Percentiles rank a stretch among this genome's conserved stretches.
Evolutionary conservation across 2,113 vertebrate species (phyloP).

Genomic region (Pitta sordida): DNA sequence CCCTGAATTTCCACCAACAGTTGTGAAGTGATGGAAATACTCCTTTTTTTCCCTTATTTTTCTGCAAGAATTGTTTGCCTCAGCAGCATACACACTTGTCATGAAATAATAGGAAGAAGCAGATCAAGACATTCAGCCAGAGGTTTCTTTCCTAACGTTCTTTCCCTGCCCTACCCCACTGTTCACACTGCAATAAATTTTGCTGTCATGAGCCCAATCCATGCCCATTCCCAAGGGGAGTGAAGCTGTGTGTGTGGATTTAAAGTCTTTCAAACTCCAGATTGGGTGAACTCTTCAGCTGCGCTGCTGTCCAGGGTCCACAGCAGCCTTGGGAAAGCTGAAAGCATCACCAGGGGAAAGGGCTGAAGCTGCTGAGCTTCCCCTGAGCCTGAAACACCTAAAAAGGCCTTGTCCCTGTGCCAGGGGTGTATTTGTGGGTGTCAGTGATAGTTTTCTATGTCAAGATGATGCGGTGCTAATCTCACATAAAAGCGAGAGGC

Average conservation of each 20-base stretch:
- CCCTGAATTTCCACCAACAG: neutral
- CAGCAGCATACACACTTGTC: neutral
- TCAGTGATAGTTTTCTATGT: neutral
- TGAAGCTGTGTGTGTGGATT: fast-evolving
- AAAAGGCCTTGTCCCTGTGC: neutral
- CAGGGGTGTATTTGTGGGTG: fast-evolving
- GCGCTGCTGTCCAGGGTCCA: fast-evolving
- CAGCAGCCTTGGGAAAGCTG: neutral
- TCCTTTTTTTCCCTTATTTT: neutral
- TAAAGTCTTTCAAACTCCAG: neutral
- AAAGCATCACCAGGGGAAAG: neutral
- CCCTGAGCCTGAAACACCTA: neutral
- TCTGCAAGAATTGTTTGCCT: neutral
- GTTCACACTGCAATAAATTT: neutral
- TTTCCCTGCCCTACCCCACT: fast-evolving
- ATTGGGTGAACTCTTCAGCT: neutral
- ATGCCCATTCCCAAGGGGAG: neutral
- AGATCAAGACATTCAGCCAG: neutral
- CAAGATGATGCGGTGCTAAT: neutral
- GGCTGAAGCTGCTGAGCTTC: neutral
- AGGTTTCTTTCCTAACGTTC: neutral
- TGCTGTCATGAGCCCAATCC: fast-evolving
- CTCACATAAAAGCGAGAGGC: neutral
- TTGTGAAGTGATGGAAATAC: neutral
- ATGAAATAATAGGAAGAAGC: neutral